Evolutionary conservation across 2,113 vertebrate genomes (phyloP).

Genomic region (Miniopterus natalensis): DNA sequence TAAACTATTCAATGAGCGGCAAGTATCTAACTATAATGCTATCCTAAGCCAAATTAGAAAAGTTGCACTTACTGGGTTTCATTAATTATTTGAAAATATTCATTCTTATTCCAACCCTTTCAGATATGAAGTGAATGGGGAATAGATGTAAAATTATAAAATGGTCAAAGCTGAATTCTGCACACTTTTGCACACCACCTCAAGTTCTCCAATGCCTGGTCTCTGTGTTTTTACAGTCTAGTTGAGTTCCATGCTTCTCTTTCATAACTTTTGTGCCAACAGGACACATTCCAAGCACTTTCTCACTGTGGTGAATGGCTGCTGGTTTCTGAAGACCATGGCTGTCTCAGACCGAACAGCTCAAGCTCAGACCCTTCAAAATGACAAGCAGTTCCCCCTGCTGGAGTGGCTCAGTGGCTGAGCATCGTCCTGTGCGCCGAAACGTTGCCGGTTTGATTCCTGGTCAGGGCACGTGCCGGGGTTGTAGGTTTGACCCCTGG

Average conservation of each 20-base stretch:
- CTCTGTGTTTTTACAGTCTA: not conserved
- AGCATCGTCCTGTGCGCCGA: too few species aligned
- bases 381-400: not conserved
- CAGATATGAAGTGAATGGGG: not conserved
- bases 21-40: not conserved
- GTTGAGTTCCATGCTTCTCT: not conserved
- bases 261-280: not conserved
- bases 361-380: slow-evolving; percentile 7
- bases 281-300: not conserved
- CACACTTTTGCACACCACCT: not conserved
- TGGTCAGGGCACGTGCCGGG: too few species aligned
- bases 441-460: too few species aligned
- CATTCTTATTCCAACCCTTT: not conserved
- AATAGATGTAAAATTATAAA: not conserved
- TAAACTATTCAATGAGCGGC: not conserved
- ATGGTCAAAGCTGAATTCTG: not conserved
- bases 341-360: not conserved
- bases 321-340: not conserved
- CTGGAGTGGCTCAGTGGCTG: too few species aligned
- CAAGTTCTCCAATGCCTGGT: not conserved
- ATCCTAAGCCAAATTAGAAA: not conserved
- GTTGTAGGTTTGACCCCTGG: too few species aligned
- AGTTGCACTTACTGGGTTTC: not conserved
- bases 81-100: not conserved
- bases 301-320: not conserved